Evolutionary conservation across 2,113 vertebrate genomes (phyloP), one percentile per base, ranked within the genome.

Genomic region (Hoplias malabaricus): DNA sequence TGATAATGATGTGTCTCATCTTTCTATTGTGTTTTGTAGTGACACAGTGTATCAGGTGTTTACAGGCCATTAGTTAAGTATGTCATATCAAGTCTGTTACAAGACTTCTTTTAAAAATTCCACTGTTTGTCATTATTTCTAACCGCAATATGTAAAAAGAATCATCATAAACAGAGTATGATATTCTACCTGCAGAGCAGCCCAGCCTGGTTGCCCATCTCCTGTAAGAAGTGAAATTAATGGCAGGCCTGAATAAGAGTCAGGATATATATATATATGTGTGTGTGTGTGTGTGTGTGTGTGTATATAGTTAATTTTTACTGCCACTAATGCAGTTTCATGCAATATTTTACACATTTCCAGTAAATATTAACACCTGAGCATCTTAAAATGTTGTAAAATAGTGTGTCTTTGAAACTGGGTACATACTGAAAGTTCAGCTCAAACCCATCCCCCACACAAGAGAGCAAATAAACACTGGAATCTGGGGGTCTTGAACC

Each of bases 401-500:
- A 48, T 38, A 38, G 36, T 48, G 2, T 43, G 16, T 43, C 10
- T n/a, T 38, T n/a, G 38, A 29, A 29, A 79, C 4, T 69, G 27
- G 23, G 50, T 75, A 43, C 43, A 50, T 61, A 54, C 63, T 29
- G 31, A 62, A 54, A 23, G 27, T n/a, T 72, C n/a, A 53, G n/a
- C 48, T 10, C 21, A 53, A 33, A 56, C 38, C 21, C 12, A 61
- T 67, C 50, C 53, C 61, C 54, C 42, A 16, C 23, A 66, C 19
- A n/a, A 73, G 7, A 23, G 29, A 68, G 65, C 42, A 76, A 71
- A 36, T 62, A 38, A 38, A 46, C 61, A 61, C 43, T 75, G 46
- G 34, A 57, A 77, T 50, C 40, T 34, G 62, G 40, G 46, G 42
- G 56, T 40, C 40, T 19, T 62, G 67, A 70, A 70, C 21, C 38